phyloP scores from a whole-genome alignment of 2,888 invertebrate species.

The Thalpophila matura region DNA sequence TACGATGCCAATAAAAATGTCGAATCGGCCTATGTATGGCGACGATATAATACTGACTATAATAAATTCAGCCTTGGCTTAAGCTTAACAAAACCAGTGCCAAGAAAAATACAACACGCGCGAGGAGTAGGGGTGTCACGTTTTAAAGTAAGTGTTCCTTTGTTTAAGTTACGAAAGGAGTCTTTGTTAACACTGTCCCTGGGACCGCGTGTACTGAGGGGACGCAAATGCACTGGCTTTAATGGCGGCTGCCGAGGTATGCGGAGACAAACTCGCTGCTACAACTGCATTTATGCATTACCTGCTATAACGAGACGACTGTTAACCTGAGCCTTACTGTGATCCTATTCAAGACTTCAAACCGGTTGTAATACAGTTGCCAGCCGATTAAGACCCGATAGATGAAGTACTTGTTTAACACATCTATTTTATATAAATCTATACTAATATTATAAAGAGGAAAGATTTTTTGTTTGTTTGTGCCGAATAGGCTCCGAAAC shows the following conservation, averaged over 20 bases:
- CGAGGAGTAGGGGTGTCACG: constrained; percentile 9
- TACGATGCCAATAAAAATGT: constrained; percentile 30
- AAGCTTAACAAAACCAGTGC: constrained; percentile 37
- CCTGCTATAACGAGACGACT: constrained; percentile 12
- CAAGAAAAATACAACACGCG: constrained; percentile 37
- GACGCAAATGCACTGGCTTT: not conserved
- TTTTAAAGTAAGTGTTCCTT: constrained; percentile 8
- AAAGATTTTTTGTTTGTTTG: no score
- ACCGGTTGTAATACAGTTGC: no score
- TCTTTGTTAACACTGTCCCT: constrained; percentile 10
- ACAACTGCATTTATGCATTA: constrained; percentile 38
- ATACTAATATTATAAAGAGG: no score
- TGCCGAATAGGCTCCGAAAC: no score
- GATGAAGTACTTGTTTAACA: no score
- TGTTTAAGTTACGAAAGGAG: constrained; percentile 30
- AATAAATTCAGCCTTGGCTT: constrained; percentile 45
- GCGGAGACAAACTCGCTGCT: constrained; percentile 9
- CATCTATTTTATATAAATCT: no score
- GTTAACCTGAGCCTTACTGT: not conserved
- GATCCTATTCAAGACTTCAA: not conserved
- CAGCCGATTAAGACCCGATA: no score
- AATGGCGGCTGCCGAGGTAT: constrained; percentile 8
- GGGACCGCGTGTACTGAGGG: constrained; percentile 5
- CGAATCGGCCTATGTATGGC: constrained; percentile 1
- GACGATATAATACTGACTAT: constrained; percentile 17